These are phyloP conservation scores for Eira barbara DNA, from an alignment of 2,113 vertebrate species.

Conservation along the genomic window DNA sequence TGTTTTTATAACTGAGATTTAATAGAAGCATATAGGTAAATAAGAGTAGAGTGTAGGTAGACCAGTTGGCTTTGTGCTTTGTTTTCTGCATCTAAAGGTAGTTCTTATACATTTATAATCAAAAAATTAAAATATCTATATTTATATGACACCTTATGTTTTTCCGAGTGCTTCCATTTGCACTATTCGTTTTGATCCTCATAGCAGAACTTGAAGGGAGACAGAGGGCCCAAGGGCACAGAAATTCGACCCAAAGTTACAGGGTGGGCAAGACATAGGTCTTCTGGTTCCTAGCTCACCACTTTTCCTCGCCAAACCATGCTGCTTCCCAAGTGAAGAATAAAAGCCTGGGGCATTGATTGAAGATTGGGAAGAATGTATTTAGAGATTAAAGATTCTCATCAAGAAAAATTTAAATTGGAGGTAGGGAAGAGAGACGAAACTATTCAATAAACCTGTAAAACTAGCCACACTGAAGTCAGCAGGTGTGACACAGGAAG, in stretches of 20 bases:
- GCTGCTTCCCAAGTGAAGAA: background rate
- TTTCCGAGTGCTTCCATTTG: background rate
- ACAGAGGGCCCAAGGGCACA: background rate
- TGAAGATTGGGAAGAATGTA: background rate
- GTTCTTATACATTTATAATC: background rate
- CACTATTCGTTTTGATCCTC: background rate
- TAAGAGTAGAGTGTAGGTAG: background rate
- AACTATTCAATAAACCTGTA: background rate
- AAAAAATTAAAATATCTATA: background rate
- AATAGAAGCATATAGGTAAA: background rate
- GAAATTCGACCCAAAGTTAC: background rate
- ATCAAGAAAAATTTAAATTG: background rate
- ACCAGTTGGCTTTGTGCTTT: background rate
- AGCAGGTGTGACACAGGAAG: background rate
- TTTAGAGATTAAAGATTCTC: background rate
- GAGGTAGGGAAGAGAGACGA: background rate
- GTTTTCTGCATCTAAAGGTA: background rate
- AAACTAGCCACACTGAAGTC: background rate
- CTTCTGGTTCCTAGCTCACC: background rate
- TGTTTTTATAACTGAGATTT: slow-evolving; percentile 28
- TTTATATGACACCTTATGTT: background rate
- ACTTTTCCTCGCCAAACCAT: background rate
- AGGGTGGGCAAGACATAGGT: background rate
- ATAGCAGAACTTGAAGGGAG: background rate
- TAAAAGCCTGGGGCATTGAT: background rate